A percentile compares a stretch with the other conserved stretches of the same genome.
Conservation (phyloP, 2,113 vertebrate genomes). For the Agapornis roseicollis region DNA sequence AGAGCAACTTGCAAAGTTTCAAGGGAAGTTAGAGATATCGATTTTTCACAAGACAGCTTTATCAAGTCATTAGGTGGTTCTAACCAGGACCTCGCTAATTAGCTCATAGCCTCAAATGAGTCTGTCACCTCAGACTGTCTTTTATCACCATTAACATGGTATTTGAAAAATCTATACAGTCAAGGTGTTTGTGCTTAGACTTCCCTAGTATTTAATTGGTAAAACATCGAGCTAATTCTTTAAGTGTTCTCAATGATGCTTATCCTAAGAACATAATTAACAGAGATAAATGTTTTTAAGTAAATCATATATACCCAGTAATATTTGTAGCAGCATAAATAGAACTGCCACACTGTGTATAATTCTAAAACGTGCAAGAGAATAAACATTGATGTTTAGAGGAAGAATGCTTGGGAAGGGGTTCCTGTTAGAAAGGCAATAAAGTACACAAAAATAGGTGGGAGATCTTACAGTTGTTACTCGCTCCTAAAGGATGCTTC, state of each 20-base stretch:
- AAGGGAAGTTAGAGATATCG: background rate
- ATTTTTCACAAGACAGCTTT: background rate
- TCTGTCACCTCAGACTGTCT: background rate
- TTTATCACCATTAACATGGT: background rate
- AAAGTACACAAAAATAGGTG: background rate
- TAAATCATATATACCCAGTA: background rate
- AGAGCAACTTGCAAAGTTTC: background rate
- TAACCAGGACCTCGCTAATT: conserved; percentile 2
- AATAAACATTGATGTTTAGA: background rate
- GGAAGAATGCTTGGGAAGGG: background rate
- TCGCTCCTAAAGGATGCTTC: background rate
- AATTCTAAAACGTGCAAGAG: background rate
- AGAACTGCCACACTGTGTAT: background rate
- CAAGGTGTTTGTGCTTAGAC: background rate
- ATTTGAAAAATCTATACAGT: background rate
- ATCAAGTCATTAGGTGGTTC: background rate
- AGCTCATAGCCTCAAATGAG: background rate
- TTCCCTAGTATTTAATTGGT: background rate
- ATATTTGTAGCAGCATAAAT: background rate
- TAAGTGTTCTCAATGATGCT: background rate
- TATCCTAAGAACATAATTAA: background rate
- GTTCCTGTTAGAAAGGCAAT: background rate
- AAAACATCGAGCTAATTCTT: background rate
- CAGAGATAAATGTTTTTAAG: background rate
- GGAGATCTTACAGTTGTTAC: background rate